phyloP scores from a whole-genome alignment of 2,888 invertebrate species.

The Harpalus rubripes region DNA sequence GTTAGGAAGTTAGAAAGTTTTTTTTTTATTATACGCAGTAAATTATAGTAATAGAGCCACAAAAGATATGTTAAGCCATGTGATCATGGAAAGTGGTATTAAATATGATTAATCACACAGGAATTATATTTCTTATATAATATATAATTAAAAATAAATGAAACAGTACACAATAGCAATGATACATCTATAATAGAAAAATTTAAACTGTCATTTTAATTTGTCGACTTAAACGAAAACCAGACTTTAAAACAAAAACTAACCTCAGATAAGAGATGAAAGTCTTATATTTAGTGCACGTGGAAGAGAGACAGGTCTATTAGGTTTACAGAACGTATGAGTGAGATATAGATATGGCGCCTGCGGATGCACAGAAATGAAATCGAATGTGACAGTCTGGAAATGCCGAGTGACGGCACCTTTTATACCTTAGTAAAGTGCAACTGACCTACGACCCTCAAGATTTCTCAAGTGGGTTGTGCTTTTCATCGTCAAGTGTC shows the following conservation, averaged over 20 bases:
- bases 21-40: not conserved
- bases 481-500: conserved; percentile 11
- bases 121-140: conserved; percentile 38
- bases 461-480: conserved; percentile 24
- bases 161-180: not conserved
- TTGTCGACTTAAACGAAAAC: conserved; percentile 19
- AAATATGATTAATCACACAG: conserved; percentile 48
- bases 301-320: not conserved
- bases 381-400: conserved; percentile 64
- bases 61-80: not conserved
- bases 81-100: conserved; percentile 36
- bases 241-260: conserved; percentile 36
- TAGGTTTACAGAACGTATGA: not conserved
- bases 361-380: conserved; percentile 40
- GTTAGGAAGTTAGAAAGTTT: conserved; percentile 14
- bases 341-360: conserved; percentile 54
- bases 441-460: conserved; percentile 43
- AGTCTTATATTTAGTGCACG: not conserved
- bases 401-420: conserved; percentile 47
- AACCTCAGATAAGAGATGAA: conserved; percentile 18
- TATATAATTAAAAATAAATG: conserved; percentile 27
- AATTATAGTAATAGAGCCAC: not conserved
- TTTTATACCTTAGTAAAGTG: conserved; percentile 52
- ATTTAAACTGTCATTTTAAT: not conserved
- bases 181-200: not conserved